Percentiles rank a stretch among this genome's conserved stretches.
These are phyloP conservation scores for Eupeodes luniger DNA, from an alignment of 2,888 invertebrate species.

Conservation along the genomic window DNA sequence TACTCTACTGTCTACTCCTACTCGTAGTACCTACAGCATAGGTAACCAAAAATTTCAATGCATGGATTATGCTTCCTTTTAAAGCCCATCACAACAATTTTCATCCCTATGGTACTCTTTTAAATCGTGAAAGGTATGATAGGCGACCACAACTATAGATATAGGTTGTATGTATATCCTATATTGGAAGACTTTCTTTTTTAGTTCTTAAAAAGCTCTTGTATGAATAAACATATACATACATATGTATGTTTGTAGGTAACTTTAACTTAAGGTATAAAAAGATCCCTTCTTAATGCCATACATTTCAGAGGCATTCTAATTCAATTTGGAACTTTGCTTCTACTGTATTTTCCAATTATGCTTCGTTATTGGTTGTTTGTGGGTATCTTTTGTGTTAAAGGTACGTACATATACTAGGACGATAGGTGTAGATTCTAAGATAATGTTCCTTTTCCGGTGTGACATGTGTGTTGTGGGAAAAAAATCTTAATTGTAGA, in stretches of 20 bases:
- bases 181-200: neutral
- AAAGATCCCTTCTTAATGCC: slow-evolving; percentile 38
- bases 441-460: slow-evolving; percentile 39
- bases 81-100: slow-evolving; percentile 4
- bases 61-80: neutral
- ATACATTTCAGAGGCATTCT: slow-evolving; percentile 49
- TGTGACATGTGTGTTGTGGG: slow-evolving; percentile 19
- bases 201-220: slow-evolving; percentile 16
- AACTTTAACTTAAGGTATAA: slow-evolving; percentile 19
- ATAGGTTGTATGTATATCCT: neutral
- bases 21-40: neutral
- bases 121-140: neutral
- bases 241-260: neutral
- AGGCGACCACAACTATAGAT: neutral
- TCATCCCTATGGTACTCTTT: neutral
- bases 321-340: slow-evolving; percentile 70
- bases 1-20: neutral
- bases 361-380: slow-evolving; percentile 65
- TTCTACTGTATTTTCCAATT: slow-evolving; percentile 69
- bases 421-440: neutral
- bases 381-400: slow-evolving; percentile 50
- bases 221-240: neutral
- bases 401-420: neutral
- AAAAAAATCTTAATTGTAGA: slow-evolving; percentile 41
- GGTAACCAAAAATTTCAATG: neutral